Conservation (phyloP, 2,888 invertebrate species). For the Agrilus biguttatus region DNA sequence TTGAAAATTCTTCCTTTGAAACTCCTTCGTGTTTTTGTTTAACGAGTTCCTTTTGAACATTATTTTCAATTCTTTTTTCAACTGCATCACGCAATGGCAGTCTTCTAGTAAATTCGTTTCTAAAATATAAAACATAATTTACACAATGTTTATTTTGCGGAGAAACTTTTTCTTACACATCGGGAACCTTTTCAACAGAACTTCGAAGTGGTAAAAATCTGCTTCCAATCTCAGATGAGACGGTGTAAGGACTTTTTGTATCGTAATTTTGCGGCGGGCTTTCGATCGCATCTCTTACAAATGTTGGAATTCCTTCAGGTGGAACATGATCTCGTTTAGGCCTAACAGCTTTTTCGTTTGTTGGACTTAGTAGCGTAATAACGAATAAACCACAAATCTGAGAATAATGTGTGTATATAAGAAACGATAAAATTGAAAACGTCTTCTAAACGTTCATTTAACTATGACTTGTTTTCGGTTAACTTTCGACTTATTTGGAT, state of each 20-base stretch:
- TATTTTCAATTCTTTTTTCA: slow-evolving; percentile 33
- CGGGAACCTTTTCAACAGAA: slow-evolving; percentile 62
- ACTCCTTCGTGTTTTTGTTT: no score
- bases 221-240: slow-evolving; percentile 26
- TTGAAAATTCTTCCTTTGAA: no score
- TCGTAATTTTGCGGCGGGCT: slow-evolving; percentile 21
- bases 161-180: slow-evolving; percentile 22
- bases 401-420: slow-evolving; percentile 12
- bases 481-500: no score
- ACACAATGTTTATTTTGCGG: slow-evolving; percentile 5
- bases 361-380: slow-evolving; percentile 13
- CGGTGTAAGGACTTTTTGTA: slow-evolving; percentile 16
- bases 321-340: slow-evolving; percentile 20
- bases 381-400: slow-evolving; percentile 19
- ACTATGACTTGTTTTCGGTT: no score
- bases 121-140: slow-evolving; percentile 14
- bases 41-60: no score
- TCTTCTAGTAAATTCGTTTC: slow-evolving; percentile 32
- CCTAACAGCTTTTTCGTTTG: slow-evolving; percentile 16
- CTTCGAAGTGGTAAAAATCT: slow-evolving; percentile 49
- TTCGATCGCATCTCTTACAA: slow-evolving; percentile 34
- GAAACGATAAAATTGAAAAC: no score
- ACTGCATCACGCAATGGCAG: slow-evolving; percentile 58
- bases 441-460: no score
- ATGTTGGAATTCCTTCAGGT: slow-evolving; percentile 21